phyloP scores from a whole-genome alignment of 2,113 vertebrate genomes.

The Labeo catla region DNA sequence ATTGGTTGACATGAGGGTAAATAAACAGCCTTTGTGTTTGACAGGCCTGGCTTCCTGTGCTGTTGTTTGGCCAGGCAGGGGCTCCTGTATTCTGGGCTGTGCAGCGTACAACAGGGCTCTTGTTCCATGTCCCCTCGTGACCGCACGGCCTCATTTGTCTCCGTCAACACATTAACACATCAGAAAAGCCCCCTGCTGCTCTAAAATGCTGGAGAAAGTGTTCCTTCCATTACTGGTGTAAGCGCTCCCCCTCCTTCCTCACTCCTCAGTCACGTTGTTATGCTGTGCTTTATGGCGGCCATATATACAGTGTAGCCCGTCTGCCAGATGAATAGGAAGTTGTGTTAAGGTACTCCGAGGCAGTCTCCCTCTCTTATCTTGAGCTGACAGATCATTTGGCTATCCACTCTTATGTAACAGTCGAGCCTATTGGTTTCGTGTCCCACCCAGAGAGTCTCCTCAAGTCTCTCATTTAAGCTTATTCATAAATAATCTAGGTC shows the following conservation, averaged over 20 bases:
- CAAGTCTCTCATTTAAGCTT: constrained; percentile 77
- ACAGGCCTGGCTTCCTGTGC: constrained; percentile 51
- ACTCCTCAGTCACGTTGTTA: constrained; percentile 5
- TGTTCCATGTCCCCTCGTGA: constrained; percentile 55
- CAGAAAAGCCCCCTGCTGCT: constrained; percentile 62
- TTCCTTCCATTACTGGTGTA: constrained; percentile 15
- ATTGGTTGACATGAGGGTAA: constrained; percentile 28
- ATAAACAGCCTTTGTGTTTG: constrained; percentile 30
- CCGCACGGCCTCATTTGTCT: constrained; percentile 58
- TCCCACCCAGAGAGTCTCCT: constrained; percentile 18
- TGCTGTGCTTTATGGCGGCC: constrained; percentile 1
- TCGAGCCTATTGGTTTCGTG: background rate
- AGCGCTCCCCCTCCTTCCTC: background rate
- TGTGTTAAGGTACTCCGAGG: background rate
- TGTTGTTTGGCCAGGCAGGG: constrained; percentile 58
- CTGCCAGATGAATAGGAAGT: constrained; percentile 17
- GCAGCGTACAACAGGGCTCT: constrained; percentile 45
- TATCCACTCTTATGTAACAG: constrained; percentile 64
- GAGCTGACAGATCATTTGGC: constrained; percentile 47
- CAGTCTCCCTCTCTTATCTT: constrained; percentile 3
- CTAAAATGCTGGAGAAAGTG: constrained; percentile 21
- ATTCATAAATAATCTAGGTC: constrained; percentile 68
- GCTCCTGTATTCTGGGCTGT: constrained; percentile 54
- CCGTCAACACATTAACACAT: constrained; percentile 64
- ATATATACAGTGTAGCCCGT: constrained; percentile 8